These are phyloP conservation scores for Sturnus vulgaris DNA, from an alignment of 2,113 vertebrate genomes.

Conservation along the genomic window DNA sequence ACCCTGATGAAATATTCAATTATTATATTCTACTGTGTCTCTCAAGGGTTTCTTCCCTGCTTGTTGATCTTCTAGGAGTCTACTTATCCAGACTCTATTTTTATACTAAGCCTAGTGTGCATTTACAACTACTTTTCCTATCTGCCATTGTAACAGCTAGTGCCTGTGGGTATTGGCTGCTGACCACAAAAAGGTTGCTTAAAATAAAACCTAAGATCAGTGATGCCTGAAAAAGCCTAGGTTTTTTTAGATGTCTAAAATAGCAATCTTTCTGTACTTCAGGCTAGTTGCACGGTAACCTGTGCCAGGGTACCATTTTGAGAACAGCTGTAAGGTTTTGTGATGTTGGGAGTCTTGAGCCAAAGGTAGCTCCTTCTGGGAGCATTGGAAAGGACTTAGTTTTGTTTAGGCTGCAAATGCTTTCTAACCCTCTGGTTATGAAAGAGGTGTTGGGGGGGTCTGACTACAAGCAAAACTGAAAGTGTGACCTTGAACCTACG, in stretches of 20 bases:
- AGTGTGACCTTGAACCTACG: background rate
- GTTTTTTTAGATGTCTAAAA: background rate
- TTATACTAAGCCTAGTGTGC: background rate
- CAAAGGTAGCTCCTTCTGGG: background rate
- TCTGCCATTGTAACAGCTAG: background rate
- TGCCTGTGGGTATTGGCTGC: background rate
- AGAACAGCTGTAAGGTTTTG: background rate
- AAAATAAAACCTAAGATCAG: background rate
- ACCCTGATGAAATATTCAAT: constrained; percentile 30
- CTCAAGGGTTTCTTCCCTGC: background rate
- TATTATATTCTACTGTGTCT: background rate
- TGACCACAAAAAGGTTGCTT: background rate
- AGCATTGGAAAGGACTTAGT: background rate
- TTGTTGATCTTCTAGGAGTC: background rate
- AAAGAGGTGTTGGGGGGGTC: background rate
- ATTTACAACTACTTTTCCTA: background rate
- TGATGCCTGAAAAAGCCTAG: background rate
- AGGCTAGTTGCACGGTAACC: background rate
- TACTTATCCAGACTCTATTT: background rate
- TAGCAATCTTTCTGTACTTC: background rate
- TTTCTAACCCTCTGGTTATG: background rate
- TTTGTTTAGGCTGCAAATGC: background rate
- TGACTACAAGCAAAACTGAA: background rate
- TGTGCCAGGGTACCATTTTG: background rate
- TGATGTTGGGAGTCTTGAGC: background rate